Percentiles rank a stretch among this genome's conserved stretches.
These are phyloP conservation scores for Hartigia nigra DNA, from an alignment of 2,888 invertebrate genomes.

Conservation along the genomic window DNA sequence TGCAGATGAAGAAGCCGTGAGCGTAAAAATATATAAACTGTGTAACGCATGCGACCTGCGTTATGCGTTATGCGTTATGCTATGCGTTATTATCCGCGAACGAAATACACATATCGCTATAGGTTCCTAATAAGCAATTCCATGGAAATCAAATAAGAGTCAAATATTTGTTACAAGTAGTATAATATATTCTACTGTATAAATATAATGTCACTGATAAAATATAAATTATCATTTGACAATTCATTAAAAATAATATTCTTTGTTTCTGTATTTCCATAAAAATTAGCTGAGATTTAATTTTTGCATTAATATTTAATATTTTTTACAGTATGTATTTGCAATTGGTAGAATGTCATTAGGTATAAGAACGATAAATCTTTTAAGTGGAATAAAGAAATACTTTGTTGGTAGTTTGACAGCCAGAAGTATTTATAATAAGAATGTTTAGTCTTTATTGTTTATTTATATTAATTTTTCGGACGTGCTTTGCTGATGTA, in stretches of 20 bases:
- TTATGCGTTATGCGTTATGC: neutral
- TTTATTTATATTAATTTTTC: neutral
- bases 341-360: neutral
- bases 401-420: neutral
- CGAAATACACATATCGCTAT: neutral
- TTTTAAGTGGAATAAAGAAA: neutral
- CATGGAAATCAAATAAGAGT: neutral
- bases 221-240: neutral
- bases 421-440: neutral
- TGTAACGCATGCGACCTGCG: neutral
- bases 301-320: too few species aligned
- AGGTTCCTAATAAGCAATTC: neutral
- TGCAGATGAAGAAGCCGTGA: neutral
- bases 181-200: neutral
- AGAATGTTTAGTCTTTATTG: neutral
- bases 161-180: neutral
- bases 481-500: neutral
- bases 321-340: neutral
- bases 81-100: neutral
- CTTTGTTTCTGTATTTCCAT: neutral
- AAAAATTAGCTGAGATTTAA: neutral
- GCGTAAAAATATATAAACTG: neutral
- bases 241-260: neutral
- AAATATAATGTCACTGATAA: neutral
- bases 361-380: neutral